phyloP scores from a whole-genome alignment of 1,140 invertebrate genomes.

The Argopecten irradians region DNA sequence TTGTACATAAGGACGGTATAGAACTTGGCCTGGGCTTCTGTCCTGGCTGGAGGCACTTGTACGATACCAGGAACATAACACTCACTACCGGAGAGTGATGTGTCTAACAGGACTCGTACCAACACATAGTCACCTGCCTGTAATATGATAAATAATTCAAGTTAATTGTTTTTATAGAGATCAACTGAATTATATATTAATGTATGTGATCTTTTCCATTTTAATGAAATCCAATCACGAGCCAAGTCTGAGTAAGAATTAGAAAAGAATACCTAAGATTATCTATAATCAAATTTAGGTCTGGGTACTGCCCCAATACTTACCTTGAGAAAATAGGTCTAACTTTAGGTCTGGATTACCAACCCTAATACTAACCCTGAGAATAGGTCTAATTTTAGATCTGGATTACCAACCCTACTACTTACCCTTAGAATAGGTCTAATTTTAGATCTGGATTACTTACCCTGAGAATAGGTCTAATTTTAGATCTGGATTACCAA shows the following conservation, averaged over 20 bases:
- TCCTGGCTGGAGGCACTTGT: slow-evolving; percentile 49
- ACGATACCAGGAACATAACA: slow-evolving; percentile 69
- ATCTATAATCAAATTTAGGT: too few species aligned
- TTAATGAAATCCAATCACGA: too few species aligned
- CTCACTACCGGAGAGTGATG: slow-evolving; percentile 52
- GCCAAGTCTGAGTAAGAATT: too few species aligned
- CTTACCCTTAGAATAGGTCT: background rate
- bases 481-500: too few species aligned
- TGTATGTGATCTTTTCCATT: too few species aligned
- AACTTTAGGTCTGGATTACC: background rate
- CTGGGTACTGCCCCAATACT: background rate
- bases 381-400: background rate
- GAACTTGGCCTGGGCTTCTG: slow-evolving; percentile 59
- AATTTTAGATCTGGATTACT: background rate
- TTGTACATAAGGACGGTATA: slow-evolving; percentile 69
- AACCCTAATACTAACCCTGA: background rate
- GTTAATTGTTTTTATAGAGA: too few species aligned
- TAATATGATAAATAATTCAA: slow-evolving; percentile 25
- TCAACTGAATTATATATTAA: too few species aligned
- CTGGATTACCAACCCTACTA: background rate
- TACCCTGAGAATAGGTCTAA: background rate
- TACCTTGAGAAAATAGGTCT: background rate
- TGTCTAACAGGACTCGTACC: slow-evolving; percentile 55
- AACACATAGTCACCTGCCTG: slow-evolving; percentile 70
- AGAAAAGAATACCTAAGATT: too few species aligned